Percentiles rank a stretch among this genome's conserved stretches.
phyloP scores from a whole-genome alignment of 1,140 invertebrate genomes.

The Cepaea nemoralis region DNA sequence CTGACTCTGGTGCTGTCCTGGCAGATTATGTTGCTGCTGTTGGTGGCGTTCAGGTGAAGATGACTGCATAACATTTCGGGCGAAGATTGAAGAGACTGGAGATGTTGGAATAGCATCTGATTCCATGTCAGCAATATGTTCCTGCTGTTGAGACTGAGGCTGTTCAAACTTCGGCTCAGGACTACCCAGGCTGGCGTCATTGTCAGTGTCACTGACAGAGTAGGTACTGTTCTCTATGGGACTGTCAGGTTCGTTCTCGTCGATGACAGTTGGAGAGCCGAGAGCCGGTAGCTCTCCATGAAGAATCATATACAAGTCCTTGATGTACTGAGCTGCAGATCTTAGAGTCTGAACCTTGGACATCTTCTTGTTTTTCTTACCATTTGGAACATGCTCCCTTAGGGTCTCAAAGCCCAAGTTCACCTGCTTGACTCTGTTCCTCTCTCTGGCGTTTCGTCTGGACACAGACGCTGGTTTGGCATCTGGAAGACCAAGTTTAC shows the following conservation, averaged over 20 bases:
- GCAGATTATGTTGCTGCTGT: slow-evolving; percentile 8
- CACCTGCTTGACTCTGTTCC: slow-evolving; percentile 94
- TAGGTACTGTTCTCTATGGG: slow-evolving; percentile 36
- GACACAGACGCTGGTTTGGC: slow-evolving; percentile 85
- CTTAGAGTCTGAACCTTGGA: slow-evolving; percentile 91
- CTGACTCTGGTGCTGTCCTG: background rate
- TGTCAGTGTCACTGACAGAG: slow-evolving; percentile 38
- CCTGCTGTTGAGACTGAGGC: slow-evolving; percentile 1
- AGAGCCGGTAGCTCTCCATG: slow-evolving; percentile 66
- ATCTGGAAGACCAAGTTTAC: slow-evolving; percentile 60
- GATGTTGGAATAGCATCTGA: slow-evolving; percentile 4
- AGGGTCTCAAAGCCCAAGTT: slow-evolving; percentile 77
- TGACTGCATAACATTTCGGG: background rate
- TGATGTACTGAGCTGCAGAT: slow-evolving; percentile 93
- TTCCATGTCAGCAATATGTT: background rate
- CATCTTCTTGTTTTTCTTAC: slow-evolving; percentile 75
- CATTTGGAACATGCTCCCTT: slow-evolving; percentile 68
- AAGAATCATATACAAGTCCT: slow-evolving; percentile 85
- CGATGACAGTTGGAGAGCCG: slow-evolving; percentile 21
- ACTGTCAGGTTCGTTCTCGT: slow-evolving; percentile 29
- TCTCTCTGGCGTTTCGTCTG: slow-evolving; percentile 89
- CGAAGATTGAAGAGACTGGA: background rate
- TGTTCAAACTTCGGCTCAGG: slow-evolving; percentile 25
- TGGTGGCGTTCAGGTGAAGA: slow-evolving; percentile 20
- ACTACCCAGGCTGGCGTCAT: slow-evolving; percentile 31